Percentiles rank a stretch among this genome's conserved stretches.
phyloP scores from a whole-genome alignment of 2,113 vertebrate genomes.

The Speoplatyrhinus poulsoni region DNA sequence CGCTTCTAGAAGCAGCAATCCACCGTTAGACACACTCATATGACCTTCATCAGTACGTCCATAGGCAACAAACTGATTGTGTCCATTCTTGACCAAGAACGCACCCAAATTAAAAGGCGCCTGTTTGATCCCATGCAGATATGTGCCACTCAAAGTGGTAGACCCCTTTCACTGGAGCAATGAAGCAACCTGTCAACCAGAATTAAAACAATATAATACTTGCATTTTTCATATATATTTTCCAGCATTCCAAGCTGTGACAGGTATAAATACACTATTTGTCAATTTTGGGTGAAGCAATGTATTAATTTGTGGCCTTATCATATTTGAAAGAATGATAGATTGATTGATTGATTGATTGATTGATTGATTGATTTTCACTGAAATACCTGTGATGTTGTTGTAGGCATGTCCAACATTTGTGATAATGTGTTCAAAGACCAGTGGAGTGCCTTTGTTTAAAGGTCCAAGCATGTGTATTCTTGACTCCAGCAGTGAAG shows the following conservation, averaged over 20 bases:
- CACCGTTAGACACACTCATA: conserved; percentile 2
- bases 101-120: background rate
- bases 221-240: too few relatives aligned
- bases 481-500: background rate
- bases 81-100: conserved; percentile 9
- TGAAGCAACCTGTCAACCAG: conserved; percentile 15
- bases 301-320: too few relatives aligned
- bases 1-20: conserved; percentile 17
- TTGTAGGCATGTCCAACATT: conserved; percentile 23
- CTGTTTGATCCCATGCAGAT: background rate
- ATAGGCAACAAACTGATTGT: conserved; percentile 1
- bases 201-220: background rate
- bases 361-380: too few relatives aligned
- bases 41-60: background rate
- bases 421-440: conserved; percentile 15
- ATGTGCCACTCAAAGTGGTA: conserved; percentile 24
- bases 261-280: too few relatives aligned
- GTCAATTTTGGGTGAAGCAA: too few relatives aligned
- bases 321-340: too few relatives aligned
- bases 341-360: too few relatives aligned
- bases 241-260: too few relatives aligned
- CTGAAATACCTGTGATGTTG: conserved; percentile 13
- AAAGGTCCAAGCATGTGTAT: background rate
- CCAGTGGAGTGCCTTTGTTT: background rate
- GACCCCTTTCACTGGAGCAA: conserved; percentile 23